Conservation (phyloP, 2,888 invertebrate genomes). For the Rhagonycha lutea region DNA sequence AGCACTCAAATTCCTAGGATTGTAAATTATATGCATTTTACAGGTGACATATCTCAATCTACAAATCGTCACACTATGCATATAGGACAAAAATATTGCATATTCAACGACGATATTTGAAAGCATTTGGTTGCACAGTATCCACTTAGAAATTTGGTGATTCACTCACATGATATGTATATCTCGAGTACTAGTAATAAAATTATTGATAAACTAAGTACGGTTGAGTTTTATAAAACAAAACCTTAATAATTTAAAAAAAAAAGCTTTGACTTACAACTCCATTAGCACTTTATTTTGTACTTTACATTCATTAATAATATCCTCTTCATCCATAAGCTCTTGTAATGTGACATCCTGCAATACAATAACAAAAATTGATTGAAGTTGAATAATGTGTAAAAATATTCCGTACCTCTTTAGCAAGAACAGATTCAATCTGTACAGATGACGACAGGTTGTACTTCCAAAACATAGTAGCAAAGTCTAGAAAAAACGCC, state of each 20-base stretch:
- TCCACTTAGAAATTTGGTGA: background rate
- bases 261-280: conserved; percentile 72
- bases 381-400: background rate
- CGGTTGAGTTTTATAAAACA: background rate
- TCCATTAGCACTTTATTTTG: conserved; percentile 89
- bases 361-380: conserved; percentile 47
- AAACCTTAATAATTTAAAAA: background rate
- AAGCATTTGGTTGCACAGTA: background rate
- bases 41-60: no score
- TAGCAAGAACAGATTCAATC: conserved; percentile 76
- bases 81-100: no score
- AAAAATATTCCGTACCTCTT: conserved; percentile 63
- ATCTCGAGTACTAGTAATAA: background rate
- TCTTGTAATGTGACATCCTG: conserved; percentile 90
- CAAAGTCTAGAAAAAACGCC: conserved; percentile 42
- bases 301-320: conserved; percentile 92
- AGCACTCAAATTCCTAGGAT: no score
- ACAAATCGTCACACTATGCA: no score
- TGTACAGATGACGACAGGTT: conserved; percentile 74
- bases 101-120: background rate
- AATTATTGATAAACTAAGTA: background rate
- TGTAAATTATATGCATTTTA: no score
- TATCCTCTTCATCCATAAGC: conserved; percentile 92
- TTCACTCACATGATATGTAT: background rate
- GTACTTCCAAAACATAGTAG: conserved; percentile 82